phyloP scores from a whole-genome alignment of 1,140 invertebrate genomes.

The Drosophila mojavensis region DNA sequence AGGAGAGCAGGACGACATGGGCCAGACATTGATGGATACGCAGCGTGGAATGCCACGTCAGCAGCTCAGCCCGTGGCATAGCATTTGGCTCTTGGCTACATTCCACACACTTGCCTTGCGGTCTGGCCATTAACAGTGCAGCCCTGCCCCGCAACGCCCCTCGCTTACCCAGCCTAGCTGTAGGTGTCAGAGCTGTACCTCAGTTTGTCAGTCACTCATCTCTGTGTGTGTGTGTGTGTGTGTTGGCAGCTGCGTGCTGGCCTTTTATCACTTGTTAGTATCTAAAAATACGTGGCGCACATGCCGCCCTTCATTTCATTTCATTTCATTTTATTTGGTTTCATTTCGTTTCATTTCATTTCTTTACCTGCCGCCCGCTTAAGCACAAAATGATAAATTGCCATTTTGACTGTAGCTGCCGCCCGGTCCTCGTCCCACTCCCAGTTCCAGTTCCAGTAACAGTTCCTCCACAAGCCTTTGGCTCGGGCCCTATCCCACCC shows the following conservation, averaged over 20 bases:
- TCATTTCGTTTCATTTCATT: slow-evolving; percentile 43
- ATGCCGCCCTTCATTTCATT: slow-evolving; percentile 73
- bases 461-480: slow-evolving; percentile 11
- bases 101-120: slow-evolving; percentile 46
- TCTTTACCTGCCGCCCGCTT: slow-evolving; percentile 64
- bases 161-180: neutral
- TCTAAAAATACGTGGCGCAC: slow-evolving; percentile 79
- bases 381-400: slow-evolving; percentile 83
- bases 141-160: slow-evolving; percentile 7
- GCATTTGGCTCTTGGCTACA: slow-evolving; percentile 28
- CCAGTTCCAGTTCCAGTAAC: neutral
- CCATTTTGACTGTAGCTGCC: slow-evolving; percentile 71
- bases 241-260: slow-evolving; percentile 56
- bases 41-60: slow-evolving; percentile 76
- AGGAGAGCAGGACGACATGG: slow-evolving; percentile 58
- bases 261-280: slow-evolving; percentile 82
- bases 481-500: neutral
- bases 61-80: slow-evolving; percentile 31
- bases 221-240: slow-evolving; percentile 22
- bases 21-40: slow-evolving; percentile 79
- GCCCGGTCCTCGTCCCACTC: neutral
- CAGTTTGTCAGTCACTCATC: slow-evolving; percentile 58
- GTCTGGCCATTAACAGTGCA: slow-evolving; percentile 42
- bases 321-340: slow-evolving; percentile 61
- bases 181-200: slow-evolving; percentile 52